phyloP scores from a whole-genome alignment of 1,140 invertebrate genomes.

The Aphis gossypii region DNA sequence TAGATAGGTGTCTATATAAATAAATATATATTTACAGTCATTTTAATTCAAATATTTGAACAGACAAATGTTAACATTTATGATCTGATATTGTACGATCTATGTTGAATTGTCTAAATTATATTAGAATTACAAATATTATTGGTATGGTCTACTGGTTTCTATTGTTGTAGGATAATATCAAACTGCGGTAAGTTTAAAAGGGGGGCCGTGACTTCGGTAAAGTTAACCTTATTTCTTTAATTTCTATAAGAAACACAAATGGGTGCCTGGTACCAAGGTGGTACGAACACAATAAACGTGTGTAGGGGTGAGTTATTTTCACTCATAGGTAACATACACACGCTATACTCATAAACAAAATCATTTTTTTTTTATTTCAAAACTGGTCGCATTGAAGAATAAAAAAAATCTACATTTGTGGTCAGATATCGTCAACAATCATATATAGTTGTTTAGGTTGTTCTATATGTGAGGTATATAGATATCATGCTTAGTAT shows the following conservation, averaged over 20 bases:
- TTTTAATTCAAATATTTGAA: background rate
- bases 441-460: background rate
- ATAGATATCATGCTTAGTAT: background rate
- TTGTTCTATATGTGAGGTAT: background rate
- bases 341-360: conserved; percentile 53
- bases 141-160: conserved; percentile 22
- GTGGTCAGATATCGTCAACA: background rate
- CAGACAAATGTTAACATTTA: background rate
- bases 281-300: conserved; percentile 54
- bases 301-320: conserved; percentile 40
- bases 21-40: no score
- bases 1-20: no score
- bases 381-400: background rate
- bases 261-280: conserved; percentile 38
- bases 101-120: background rate
- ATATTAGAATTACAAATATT: background rate
- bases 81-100: background rate
- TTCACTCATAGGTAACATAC: conserved; percentile 41
- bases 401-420: conserved; percentile 12
- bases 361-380: conserved; percentile 35
- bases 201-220: conserved; percentile 31
- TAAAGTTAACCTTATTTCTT: conserved; percentile 57
- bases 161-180: conserved; percentile 27
- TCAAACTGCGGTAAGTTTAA: conserved; percentile 11
- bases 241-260: conserved; percentile 31